Base-by-base conservation (phyloP, 2,888 invertebrate species). In the Microplitis deprimator region DNA sequence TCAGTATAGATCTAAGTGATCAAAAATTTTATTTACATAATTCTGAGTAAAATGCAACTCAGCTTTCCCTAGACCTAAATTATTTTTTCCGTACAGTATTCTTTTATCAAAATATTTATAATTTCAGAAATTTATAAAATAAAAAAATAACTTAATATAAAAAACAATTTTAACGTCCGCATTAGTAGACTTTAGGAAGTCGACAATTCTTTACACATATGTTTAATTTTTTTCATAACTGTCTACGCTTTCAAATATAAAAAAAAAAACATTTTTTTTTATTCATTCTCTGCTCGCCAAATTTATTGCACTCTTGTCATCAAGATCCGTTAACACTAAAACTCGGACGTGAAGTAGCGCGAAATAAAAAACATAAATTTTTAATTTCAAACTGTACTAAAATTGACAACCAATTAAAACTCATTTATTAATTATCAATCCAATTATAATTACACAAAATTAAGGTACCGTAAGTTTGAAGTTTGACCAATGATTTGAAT, bases 131-230 rank as follows among this genome's bases (percentile, higher is more conserved):
- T 1, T 39, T 29, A 29, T 40, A 20, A 1, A 29, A 29, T 50
- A 40, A 68, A 68, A 40, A 40, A 13, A 17, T 6, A n/a, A 29
- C 20, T 60, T 6, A n/a, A 70, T 40, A 70, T 75, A 78, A 78
- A 79, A 79, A 77, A 78, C 60, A 76, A 73, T 73, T n/a, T 60
- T 75, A 78, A 73, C 80, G 79, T 80, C 80, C 80, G 79, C 80
- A 80, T 80, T 80, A 77, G 75, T 78, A 80, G 80, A 80, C 80
- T 79, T 78, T 77, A 78, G 79, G 79, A 79, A 73, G 67, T 69
- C 73, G 39, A 73, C 41, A 20, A 62, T 62, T 62, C 17, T 62
- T 62, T 6, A 62, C 50, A 62, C 62, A 62, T 16, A 20, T 62
- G 62, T 62, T 62, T 62, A 3, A 62, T 62, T 62, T 62, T 62